Base-by-base conservation (phyloP, 2,113 vertebrate species). In the Echinops telfairi region DNA sequence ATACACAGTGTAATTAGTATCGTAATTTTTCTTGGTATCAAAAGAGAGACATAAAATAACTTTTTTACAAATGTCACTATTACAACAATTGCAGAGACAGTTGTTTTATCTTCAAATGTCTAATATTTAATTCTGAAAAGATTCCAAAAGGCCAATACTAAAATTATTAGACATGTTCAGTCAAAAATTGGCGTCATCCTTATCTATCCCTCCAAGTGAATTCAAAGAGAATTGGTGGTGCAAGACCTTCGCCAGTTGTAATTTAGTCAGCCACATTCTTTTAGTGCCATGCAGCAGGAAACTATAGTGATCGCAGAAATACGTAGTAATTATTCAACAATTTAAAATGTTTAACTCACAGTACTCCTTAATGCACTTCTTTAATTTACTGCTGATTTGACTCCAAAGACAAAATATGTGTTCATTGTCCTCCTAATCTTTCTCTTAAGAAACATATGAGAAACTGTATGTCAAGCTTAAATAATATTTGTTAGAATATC, bases 401-500 rank as follows among this genome's bases (percentile, higher is more conserved):
- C 4, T 81, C 40, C 29, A 89, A 53, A 53, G 12, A 53, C 6
- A 53, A 53, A 53, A 53, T 53, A 53, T 53, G 5, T 53, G 47
- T 53, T 53, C 47, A 53, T 53, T 53, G 47, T 53, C 47, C 9
- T 53, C 12, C 47, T 11, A 53, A 14, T 53, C 47, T 53, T 53
- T 53, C 47, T 8, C 12, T 53, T 11, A 53, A 53, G 2, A 53
- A 53, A 14, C 47, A 53, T 53, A 11, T 53, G 47, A 53, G 47
- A 53, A 53, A 53, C 47, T 53, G 43, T 47, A 33, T 71, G 64
- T 11, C 27, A 90, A 36, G 68, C 62, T 94, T 90, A 90, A 77
- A 38, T 6, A 40, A 95, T 88, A 82, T 94, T 87, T 90, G 16
- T 73, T 82, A 83, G 40, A 85, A 9, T 73, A 79, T 33, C 40